A percentile compares a stretch with the other conserved stretches of the same genome.
These are phyloP conservation scores for Hydriomena furcata DNA, from an alignment of 2,888 invertebrate genomes.

Conservation along the genomic window DNA sequence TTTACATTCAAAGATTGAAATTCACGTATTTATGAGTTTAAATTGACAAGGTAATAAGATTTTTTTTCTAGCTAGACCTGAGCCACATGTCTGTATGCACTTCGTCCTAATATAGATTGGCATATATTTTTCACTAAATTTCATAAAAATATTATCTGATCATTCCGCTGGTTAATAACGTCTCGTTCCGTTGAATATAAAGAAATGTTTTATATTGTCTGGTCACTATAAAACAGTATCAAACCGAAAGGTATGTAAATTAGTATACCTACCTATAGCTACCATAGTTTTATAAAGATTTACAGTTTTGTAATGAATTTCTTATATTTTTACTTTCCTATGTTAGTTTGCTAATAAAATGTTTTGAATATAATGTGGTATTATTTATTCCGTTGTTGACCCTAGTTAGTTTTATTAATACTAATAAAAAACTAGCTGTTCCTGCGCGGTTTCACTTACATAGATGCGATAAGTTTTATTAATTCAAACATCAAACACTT, in stretches of 20 bases:
- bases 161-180: too few relatives aligned
- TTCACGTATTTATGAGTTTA: too few relatives aligned
- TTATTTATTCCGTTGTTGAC: slow-evolving; percentile 11
- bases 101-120: too few relatives aligned
- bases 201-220: slow-evolving; percentile 49
- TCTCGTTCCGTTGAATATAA: slow-evolving; percentile 15
- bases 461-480: too few relatives aligned
- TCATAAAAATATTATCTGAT: too few relatives aligned
- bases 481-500: too few relatives aligned
- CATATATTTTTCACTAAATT: too few relatives aligned
- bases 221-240: slow-evolving; percentile 57
- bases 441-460: too few relatives aligned
- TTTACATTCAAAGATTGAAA: too few relatives aligned
- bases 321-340: slow-evolving; percentile 83
- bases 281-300: slow-evolving; percentile 74
- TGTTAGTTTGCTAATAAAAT: slow-evolving; percentile 83
- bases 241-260: slow-evolving; percentile 56
- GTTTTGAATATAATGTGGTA: slow-evolving; percentile 67
- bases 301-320: slow-evolving; percentile 80
- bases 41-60: too few relatives aligned
- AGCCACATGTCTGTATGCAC: too few relatives aligned
- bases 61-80: not conserved
- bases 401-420: not conserved
- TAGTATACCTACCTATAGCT: slow-evolving; percentile 55
- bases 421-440: too few relatives aligned